phyloP scores from a whole-genome alignment of 2,888 invertebrate species.

The Glyphotaelius pellucidus region DNA sequence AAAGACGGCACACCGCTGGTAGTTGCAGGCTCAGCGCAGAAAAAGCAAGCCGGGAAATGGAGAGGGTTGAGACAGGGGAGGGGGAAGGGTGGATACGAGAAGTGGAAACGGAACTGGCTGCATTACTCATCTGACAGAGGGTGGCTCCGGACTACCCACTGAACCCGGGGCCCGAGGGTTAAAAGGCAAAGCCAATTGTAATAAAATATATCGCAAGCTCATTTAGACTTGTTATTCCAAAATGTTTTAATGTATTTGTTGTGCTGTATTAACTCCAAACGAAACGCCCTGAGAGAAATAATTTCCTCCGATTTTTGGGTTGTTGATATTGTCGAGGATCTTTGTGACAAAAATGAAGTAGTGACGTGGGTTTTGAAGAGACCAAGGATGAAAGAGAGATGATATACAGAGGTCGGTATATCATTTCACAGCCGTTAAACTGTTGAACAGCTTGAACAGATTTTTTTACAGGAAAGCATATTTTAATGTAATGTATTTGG shows the following conservation, averaged over 20 bases:
- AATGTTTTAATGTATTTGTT: neutral
- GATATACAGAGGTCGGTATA: too few species aligned
- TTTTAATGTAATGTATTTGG: too few species aligned
- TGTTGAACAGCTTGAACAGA: too few species aligned
- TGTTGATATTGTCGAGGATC: too few species aligned
- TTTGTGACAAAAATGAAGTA: too few species aligned
- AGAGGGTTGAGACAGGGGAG: neutral
- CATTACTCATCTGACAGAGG: constrained; percentile 48
- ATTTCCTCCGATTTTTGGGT: too few species aligned
- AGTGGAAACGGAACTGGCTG: constrained; percentile 44
- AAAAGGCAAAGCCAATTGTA: constrained; percentile 15
- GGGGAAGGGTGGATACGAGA: constrained; percentile 9
- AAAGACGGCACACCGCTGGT: neutral
- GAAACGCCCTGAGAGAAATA: too few species aligned
- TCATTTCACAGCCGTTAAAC: too few species aligned
- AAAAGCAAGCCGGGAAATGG: neutral
- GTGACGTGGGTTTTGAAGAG: too few species aligned
- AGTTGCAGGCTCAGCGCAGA: neutral
- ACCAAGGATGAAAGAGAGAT: too few species aligned
- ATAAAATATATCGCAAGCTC: neutral
- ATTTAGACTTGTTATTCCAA: neutral
- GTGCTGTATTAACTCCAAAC: too few species aligned
- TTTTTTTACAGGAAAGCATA: too few species aligned
- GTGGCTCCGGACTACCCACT: neutral
- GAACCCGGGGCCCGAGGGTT: neutral